phyloP scores from a whole-genome alignment of 1,140 invertebrate species.

The Diuraphis noxia region DNA sequence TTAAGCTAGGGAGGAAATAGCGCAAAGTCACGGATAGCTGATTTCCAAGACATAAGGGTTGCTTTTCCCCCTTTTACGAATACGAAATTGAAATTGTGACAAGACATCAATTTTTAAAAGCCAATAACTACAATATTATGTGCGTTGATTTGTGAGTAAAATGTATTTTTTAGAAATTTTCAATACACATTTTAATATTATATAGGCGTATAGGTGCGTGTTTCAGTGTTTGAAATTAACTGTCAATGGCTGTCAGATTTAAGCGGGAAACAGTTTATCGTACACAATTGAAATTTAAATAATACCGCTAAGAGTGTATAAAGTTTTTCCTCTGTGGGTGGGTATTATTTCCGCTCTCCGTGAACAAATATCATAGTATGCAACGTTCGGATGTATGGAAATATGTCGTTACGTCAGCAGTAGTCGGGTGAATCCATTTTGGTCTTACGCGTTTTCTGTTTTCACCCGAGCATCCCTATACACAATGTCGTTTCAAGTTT shows the following conservation, averaged over 20 bases:
- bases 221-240: neutral
- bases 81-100: conserved; percentile 8
- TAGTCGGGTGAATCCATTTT: conserved; percentile 19
- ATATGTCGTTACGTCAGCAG: conserved; percentile 26
- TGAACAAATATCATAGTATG: neutral
- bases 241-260: neutral
- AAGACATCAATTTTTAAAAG: neutral
- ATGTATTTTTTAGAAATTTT: neutral
- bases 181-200: neutral
- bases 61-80: neutral
- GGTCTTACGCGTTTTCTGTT: neutral
- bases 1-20: conserved; percentile 5
- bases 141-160: neutral
- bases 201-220: neutral
- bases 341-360: neutral
- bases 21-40: conserved; percentile 24
- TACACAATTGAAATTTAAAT: neutral
- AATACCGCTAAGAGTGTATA: neutral
- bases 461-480: neutral
- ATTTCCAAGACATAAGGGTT: conserved; percentile 12
- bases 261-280: neutral
- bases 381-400: neutral
- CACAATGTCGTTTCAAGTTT: neutral
- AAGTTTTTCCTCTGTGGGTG: neutral
- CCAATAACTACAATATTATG: neutral